Evolutionary conservation across 2,113 vertebrate genomes (phyloP).

Genomic region (Pelecanus crispus): DNA sequence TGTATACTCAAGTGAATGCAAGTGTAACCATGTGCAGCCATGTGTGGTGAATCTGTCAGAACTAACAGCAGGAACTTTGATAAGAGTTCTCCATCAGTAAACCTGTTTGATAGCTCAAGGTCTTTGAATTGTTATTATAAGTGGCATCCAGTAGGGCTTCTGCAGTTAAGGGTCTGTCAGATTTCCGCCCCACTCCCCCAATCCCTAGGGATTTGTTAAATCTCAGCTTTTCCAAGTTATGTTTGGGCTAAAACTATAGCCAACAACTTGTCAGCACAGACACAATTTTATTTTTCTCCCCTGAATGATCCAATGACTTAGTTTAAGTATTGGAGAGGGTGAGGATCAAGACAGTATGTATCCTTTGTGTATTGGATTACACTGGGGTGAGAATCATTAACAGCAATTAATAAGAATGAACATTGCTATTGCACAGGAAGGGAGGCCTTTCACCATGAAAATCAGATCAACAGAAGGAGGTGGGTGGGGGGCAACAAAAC

Average conservation of each 20-base stretch:
- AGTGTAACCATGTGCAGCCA: slow-evolving; percentile 65
- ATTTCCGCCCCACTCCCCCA: neutral
- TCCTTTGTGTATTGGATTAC: neutral
- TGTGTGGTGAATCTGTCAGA: slow-evolving; percentile 73
- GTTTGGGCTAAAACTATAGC: neutral
- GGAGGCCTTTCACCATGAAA: neutral
- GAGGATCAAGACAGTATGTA: neutral
- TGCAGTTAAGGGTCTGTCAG: slow-evolving; percentile 46
- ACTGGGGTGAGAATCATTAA: neutral
- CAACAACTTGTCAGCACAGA: neutral
- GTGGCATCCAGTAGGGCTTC: slow-evolving; percentile 47
- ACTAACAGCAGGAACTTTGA: slow-evolving; percentile 65
- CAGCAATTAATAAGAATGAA: neutral
- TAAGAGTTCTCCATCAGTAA: slow-evolving; percentile 67
- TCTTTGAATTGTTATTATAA: slow-evolving; percentile 63
- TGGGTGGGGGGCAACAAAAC: neutral
- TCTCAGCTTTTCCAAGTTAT: neutral
- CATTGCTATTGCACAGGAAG: neutral
- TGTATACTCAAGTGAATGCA: slow-evolving; percentile 22
- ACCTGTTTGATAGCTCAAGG: slow-evolving; percentile 64
- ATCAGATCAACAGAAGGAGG: neutral
- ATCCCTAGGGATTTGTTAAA: slow-evolving; percentile 29
- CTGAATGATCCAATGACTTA: neutral
- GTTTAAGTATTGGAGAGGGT: neutral
- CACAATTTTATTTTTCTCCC: neutral